Evolutionary conservation across 1,140 invertebrate genomes (phyloP).

Genomic region (Cotesia typhae): DNA sequence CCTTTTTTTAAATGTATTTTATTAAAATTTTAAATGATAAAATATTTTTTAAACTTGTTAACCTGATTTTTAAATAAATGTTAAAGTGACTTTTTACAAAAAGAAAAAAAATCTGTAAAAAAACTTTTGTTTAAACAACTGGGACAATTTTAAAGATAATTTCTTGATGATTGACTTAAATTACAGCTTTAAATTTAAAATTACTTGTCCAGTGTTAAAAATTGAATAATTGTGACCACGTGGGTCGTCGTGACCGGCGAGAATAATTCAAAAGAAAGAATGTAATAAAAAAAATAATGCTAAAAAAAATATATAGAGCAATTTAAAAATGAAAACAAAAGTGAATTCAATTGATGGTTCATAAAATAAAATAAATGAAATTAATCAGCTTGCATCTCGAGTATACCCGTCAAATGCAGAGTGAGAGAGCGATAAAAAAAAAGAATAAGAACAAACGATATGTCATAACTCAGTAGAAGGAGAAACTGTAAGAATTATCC

Average conservation of each 20-base stretch:
- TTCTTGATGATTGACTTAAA: background rate
- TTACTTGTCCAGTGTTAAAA: background rate
- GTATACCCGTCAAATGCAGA: background rate
- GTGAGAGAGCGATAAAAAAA: background rate
- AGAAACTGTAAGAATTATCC: slow-evolving; percentile 15
- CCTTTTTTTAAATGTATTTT: background rate
- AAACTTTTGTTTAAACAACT: no score
- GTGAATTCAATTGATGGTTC: no score
- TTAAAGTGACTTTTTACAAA: no score
- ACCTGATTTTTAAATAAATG: no score
- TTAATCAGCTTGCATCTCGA: no score
- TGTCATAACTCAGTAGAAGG: background rate
- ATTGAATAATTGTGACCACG: background rate
- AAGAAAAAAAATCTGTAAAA: no score
- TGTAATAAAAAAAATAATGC: no score
- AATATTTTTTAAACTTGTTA: background rate
- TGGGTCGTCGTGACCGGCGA: background rate
- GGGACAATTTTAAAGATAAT: background rate
- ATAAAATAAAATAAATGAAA: no score
- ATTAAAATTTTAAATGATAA: background rate
- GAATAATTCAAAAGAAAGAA: background rate
- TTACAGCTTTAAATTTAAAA: background rate
- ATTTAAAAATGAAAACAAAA: no score
- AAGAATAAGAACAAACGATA: background rate
- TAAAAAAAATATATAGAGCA: no score